Base-by-base conservation (phyloP, 1,140 invertebrate genomes). In the Lordiphosa clarofinis region DNA sequence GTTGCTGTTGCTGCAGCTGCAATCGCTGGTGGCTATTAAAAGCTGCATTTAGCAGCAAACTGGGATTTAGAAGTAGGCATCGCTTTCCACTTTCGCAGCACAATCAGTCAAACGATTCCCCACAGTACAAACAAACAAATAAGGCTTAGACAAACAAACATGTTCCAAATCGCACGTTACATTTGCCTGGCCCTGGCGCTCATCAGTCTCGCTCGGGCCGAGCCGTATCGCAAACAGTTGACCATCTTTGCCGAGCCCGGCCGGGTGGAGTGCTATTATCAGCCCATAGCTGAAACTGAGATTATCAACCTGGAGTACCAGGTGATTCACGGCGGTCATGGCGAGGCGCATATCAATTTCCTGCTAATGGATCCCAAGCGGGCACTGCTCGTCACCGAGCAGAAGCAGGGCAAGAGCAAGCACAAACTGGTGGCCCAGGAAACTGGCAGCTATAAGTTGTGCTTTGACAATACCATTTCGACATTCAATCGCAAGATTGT, bases 391-490 rank as follows among this genome's bases (percentile, higher is more conserved):
- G 89, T 92, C 1, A 89, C 91, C 0, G 91, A 91, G 49, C 92
- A 92, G 67, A 93, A 93, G 67, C 92, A 93, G 74, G 38, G 31
- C 12, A 48, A 93, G 15, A 93, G 92, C 63, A 90, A 90, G 8
- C 92, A 94, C 73, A 89, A 91, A 69, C 89, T 89, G 49, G 89
- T 90, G 56, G 89, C 88, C 1, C 88, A 84, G 1, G 81, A 91
- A 43, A 90, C 91, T 31, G 95, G 95, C 3, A 92, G 94, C 67
- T 95, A 94, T 73, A 91, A 92, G 74, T 91, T 96, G 56, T 96
- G 95, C 76, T 95, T 96, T 73, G 95, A 96, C 73, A 96, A 96
- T 75, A 93, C 91, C 1, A 94, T 95, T 72, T 95, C 94, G 70
- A 91, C 91, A 0, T 94, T 95, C 76, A 94, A 93, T 63, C 89